These are phyloP conservation scores for Lottia gigantea DNA, from an alignment of 2,888 invertebrate species.

Conservation along the genomic window DNA sequence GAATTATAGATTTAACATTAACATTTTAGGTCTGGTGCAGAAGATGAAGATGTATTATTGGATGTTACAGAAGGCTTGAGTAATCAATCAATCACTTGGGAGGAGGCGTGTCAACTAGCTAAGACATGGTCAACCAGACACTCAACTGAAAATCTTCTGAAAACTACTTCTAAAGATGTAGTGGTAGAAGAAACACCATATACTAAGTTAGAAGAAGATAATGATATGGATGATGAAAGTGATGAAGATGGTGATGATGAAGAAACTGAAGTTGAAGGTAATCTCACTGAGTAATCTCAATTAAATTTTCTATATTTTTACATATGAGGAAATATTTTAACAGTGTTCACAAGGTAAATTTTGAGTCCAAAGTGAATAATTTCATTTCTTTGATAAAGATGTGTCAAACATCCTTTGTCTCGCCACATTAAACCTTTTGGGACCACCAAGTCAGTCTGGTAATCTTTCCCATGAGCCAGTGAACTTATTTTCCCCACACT, in stretches of 20 bases:
- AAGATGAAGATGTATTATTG: conserved; percentile 37
- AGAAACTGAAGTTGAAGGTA: conserved; percentile 26
- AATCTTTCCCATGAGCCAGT: no score
- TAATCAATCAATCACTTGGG: conserved; percentile 30
- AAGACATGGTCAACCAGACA: conserved; percentile 32
- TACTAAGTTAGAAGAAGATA: conserved; percentile 21
- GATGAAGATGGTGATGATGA: conserved; percentile 25
- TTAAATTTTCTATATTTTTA: not conserved
- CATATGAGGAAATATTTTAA: not conserved
- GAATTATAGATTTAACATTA: not conserved
- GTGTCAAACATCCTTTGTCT: no score
- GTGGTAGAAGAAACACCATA: conserved; percentile 17
- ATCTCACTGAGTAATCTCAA: not conserved
- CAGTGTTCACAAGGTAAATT: no score
- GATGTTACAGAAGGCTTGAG: conserved; percentile 27
- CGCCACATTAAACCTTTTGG: no score
- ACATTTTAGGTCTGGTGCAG: conserved; percentile 35
- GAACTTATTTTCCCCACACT: no score
- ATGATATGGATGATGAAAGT: conserved; percentile 23
- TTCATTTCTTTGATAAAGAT: no score
- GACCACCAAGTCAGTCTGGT: no score
- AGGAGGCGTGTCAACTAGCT: conserved; percentile 34
- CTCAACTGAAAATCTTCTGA: conserved; percentile 32
- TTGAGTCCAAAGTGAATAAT: no score
- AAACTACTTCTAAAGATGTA: conserved; percentile 12